phyloP scores from a whole-genome alignment of 2,113 vertebrate genomes.

The Tursiops truncatus region DNA sequence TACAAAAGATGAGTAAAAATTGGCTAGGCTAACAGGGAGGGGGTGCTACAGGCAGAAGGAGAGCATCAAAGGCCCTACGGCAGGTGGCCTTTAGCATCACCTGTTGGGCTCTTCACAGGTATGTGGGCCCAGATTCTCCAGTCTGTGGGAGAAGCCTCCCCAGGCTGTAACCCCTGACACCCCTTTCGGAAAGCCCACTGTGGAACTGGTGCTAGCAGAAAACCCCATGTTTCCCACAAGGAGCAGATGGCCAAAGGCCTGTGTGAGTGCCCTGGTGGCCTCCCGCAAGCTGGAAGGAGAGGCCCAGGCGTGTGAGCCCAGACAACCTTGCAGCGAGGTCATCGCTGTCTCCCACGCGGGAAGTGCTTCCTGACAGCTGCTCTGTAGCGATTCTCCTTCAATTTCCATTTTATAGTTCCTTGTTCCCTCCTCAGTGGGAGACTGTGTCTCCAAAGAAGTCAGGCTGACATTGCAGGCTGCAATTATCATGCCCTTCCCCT shows the following conservation, averaged over 20 bases:
- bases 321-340: slow-evolving; percentile 45
- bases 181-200: not conserved
- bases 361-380: slow-evolving; percentile 71
- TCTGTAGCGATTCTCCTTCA: slow-evolving; percentile 59
- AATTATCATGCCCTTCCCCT: slow-evolving; percentile 35
- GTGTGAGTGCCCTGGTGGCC: not conserved
- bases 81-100: not conserved
- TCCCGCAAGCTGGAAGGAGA: not conserved
- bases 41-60: not conserved
- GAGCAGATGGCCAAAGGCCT: not conserved
- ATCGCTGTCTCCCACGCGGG: not conserved
- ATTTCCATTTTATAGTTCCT: slow-evolving; percentile 67
- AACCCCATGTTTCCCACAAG: not conserved
- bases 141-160: not conserved
- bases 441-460: slow-evolving; percentile 49
- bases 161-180: not conserved
- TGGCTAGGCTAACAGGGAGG: not conserved
- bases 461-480: slow-evolving; percentile 12
- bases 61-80: not conserved
- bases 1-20: not conserved
- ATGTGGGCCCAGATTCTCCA: not conserved
- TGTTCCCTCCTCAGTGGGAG: slow-evolving; percentile 26
- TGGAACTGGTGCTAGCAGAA: not conserved
- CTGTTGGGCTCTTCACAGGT: not conserved
- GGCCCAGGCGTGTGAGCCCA: not conserved